Evolutionary conservation across 2,113 vertebrate species (phyloP), one percentile per base, ranked within the genome.

Genomic region (Cervus canadensis): DNA sequence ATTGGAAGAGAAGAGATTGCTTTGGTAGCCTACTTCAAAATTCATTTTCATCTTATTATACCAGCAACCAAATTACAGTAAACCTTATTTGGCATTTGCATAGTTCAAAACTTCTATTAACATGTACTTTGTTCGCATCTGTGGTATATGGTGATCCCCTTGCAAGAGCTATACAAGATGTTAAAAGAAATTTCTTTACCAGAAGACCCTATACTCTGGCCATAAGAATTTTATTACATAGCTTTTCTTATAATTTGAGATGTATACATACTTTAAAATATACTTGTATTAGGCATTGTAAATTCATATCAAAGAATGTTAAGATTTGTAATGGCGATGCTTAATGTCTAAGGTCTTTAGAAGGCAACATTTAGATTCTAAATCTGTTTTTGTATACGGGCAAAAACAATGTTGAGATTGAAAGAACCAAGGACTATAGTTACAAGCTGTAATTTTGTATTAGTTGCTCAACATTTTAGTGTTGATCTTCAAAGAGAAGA

Each of bases 171-270:
- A 4, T 95, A 6, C 57, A 90, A 16, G 48, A 54, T 85, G n/a
- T 87, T 94, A 9, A 98, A 86, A 86, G 43, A 95, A 96, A 67
- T 93, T 95, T n/a, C 67, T 94, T 92, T 79, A 64, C 57, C 57
- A 81, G 50, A 95, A 97, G 17, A 91, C 64, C 17, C 10, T 85
- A 52, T 71, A 95, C 74, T 79, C 17, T 50, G 84, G 52, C 64
- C 19, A 9, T 88, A 91, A 84, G 56, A 90, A 83, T 90, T 57
- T 64, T 87, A 78, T 54, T 59, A n/a, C 52, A 74, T 89, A 14
- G 60, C 12, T 26, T 96, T 92, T 93, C 36, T 86, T 85, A 74
- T 36, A 92, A 54, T 64, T 90, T 88, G 17, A 15, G 50, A 56
- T 96, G 2, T 28, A 1, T 79, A 11, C 5, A 50, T 87, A 91